A percentile compares a stretch with the other conserved stretches of the same genome.
phyloP scores from a whole-genome alignment of 2,888 invertebrate species.

The Orthosia incerta region DNA sequence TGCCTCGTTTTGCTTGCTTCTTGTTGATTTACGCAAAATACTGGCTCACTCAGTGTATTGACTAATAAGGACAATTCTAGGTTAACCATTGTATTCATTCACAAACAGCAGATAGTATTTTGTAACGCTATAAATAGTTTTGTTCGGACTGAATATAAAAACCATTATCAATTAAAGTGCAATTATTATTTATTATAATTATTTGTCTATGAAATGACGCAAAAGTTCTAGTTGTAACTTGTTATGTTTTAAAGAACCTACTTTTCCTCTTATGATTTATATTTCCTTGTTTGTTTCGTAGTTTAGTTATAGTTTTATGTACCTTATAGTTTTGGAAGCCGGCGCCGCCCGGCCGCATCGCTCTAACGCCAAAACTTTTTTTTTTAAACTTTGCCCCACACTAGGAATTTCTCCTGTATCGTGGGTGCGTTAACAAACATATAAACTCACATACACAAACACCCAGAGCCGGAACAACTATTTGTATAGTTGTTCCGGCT shows the following conservation, averaged over 20 bases:
- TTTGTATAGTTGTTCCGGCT: too few relatives aligned
- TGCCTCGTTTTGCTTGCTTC: slow-evolving; percentile 8
- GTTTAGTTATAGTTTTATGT: neutral
- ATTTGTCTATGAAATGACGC: neutral
- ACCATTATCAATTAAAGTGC: neutral
- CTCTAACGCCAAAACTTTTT: too few relatives aligned
- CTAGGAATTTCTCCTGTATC: too few relatives aligned
- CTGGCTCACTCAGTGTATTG: neutral
- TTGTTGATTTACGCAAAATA: neutral
- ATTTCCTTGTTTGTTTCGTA: neutral
- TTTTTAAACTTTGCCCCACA: too few relatives aligned
- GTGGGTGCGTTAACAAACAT: too few relatives aligned
- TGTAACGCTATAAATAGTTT: neutral
- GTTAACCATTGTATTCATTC: neutral
- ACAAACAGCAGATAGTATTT: neutral
- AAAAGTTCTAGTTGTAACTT: neutral
- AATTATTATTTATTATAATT: too few relatives aligned
- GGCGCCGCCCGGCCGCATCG: too few relatives aligned
- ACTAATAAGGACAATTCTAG: neutral
- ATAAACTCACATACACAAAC: too few relatives aligned
- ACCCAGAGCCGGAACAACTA: too few relatives aligned
- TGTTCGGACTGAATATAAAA: neutral
- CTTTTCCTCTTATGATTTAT: slow-evolving; percentile 17
- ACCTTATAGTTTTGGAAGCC: neutral
- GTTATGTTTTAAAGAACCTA: neutral